These are phyloP conservation scores for Ciconia boyciana DNA, from an alignment of 2,113 vertebrate species.

Conservation along the genomic window DNA sequence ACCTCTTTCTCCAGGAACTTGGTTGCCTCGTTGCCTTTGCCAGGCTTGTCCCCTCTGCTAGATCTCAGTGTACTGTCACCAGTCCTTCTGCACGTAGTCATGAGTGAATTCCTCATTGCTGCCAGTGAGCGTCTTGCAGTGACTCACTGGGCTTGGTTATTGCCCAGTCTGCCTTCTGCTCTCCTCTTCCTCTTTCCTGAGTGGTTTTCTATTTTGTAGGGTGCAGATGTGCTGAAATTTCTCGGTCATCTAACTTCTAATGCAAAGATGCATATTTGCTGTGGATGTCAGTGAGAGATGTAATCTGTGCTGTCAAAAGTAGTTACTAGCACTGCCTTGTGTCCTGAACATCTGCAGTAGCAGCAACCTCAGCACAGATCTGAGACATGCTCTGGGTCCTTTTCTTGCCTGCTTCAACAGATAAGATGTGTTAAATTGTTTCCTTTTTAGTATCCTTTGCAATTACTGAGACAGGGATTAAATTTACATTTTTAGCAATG, in stretches of 20 bases:
- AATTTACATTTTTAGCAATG: not conserved
- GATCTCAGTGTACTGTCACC: constrained; percentile 20
- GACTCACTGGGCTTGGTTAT: constrained; percentile 37
- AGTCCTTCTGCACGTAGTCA: not conserved
- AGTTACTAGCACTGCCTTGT: not conserved
- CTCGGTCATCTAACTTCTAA: not conserved
- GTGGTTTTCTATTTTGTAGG: not conserved
- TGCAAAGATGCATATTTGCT: not conserved
- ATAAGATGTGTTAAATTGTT: not conserved
- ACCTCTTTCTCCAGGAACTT: not conserved
- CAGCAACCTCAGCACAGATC: not conserved
- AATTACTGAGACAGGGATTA: not conserved
- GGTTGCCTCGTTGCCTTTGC: not conserved
- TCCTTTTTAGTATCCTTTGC: not conserved
- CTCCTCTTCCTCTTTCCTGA: constrained; percentile 33
- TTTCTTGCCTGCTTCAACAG: not conserved
- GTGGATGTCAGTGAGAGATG: not conserved
- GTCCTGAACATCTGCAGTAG: not conserved
- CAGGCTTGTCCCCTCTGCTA: not conserved
- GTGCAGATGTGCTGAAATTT: constrained; percentile 10
- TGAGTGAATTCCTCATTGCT: constrained; percentile 16
- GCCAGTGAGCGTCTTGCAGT: not conserved
- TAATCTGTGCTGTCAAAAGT: constrained; percentile 21
- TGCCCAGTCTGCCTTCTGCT: constrained; percentile 52
- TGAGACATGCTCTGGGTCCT: not conserved